These are phyloP conservation scores for Megalonaias nervosa DNA, from an alignment of 1,140 invertebrate genomes.

Conservation along the genomic window DNA sequence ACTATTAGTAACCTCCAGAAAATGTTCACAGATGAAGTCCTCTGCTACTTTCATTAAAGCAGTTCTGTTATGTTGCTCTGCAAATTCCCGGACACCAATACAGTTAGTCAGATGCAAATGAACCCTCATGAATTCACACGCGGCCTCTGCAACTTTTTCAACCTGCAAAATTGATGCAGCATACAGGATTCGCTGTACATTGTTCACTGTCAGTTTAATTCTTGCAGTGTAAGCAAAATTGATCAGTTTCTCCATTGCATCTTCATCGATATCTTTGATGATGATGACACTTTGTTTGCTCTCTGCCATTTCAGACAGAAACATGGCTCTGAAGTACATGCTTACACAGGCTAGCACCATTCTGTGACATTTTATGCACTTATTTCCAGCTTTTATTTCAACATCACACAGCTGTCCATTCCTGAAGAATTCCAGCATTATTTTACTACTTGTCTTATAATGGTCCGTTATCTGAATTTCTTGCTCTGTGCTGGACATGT, in stretches of 20 bases:
- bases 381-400: constrained; percentile 62
- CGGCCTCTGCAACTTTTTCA: constrained; percentile 65
- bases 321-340: constrained; percentile 69
- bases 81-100: constrained; percentile 68
- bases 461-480: constrained; percentile 7
- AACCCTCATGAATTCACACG: constrained; percentile 69
- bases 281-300: constrained; percentile 54
- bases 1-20: constrained; percentile 60
- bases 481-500: too few species aligned
- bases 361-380: constrained; percentile 63
- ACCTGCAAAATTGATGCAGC: constrained; percentile 69
- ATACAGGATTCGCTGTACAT: constrained; percentile 67
- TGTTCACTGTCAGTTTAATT: constrained; percentile 64
- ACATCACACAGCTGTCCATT: constrained; percentile 63
- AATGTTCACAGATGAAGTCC: constrained; percentile 66
- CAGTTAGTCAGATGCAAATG: constrained; percentile 69
- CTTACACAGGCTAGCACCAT: constrained; percentile 66
- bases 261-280: constrained; percentile 68
- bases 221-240: constrained; percentile 68
- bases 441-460: constrained; percentile 45
- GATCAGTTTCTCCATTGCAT: constrained; percentile 64
- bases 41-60: constrained; percentile 66
- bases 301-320: constrained; percentile 68
- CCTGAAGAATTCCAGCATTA: constrained; percentile 56
- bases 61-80: constrained; percentile 66